phyloP scores from a whole-genome alignment of 2,797 vertebrate genomes.

The Loris lydekkerianus region DNA sequence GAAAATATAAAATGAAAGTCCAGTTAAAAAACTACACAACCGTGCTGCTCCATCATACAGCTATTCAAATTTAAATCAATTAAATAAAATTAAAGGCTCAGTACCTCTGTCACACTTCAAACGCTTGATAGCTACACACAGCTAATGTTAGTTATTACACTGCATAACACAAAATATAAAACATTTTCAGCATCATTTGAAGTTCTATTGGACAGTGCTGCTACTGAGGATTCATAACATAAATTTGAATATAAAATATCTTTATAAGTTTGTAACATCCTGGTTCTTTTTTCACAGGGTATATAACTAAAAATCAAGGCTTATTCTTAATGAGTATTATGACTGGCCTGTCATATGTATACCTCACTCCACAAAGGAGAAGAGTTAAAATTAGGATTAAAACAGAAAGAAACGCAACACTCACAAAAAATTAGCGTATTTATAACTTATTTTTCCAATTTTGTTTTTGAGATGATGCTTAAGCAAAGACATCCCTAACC shows the following conservation, averaged over 20 bases:
- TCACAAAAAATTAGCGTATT: constrained; percentile 10
- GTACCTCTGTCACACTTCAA: not conserved
- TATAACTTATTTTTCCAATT: constrained; percentile 48
- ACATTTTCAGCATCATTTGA: constrained; percentile 7
- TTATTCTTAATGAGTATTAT: not conserved
- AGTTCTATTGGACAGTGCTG: not conserved
- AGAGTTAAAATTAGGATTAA: constrained; percentile 50
- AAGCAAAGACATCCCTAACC: constrained; percentile 46
- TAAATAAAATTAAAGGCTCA: constrained; percentile 34
- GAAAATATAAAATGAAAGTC: not conserved
- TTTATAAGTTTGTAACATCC: not conserved
- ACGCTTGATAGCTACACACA: not conserved
- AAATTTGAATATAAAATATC: constrained; percentile 36
- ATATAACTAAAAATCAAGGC: not conserved
- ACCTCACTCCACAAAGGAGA: constrained; percentile 3
- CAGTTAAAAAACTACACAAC: not conserved
- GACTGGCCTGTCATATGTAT: not conserved
- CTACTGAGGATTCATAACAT: not conserved
- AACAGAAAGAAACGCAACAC: constrained; percentile 4
- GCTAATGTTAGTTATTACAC: not conserved
- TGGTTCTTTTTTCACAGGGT: not conserved
- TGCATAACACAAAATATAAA: not conserved
- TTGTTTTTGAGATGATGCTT: constrained; percentile 35
- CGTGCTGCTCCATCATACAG: not conserved
- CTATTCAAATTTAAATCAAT: constrained; percentile 50